These are phyloP conservation scores for Poecile atricapillus DNA, from an alignment of 2,113 vertebrate species.

Conservation along the genomic window DNA sequence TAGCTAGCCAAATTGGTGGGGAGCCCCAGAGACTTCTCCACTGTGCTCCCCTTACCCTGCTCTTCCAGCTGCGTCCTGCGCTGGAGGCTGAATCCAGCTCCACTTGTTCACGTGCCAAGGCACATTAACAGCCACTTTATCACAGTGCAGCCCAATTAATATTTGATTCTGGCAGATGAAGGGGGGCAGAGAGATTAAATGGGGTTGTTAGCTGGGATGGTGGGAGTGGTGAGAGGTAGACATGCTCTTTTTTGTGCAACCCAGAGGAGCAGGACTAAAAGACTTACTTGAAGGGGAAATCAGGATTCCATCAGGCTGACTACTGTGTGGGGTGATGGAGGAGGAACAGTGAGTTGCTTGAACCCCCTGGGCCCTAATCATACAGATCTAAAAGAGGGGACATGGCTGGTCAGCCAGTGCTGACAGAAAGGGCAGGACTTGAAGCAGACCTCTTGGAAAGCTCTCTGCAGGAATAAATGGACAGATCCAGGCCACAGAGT, in stretches of 20 bases:
- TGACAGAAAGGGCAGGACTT: neutral
- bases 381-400: neutral
- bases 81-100: neutral
- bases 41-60: neutral
- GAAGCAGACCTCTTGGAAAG: neutral
- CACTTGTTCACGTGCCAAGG: neutral
- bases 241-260: neutral
- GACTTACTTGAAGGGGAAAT: neutral
- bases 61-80: fast-evolving
- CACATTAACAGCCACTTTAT: neutral
- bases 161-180: slow-evolving; percentile 43
- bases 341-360: neutral
- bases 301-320: neutral
- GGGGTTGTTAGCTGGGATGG: neutral
- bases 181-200: slow-evolving; percentile 35
- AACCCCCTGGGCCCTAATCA: neutral
- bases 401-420: neutral
- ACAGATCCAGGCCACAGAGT: neutral
- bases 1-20: neutral
- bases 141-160: slow-evolving; percentile 17
- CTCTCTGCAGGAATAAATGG: neutral
- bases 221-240: neutral
- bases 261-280: neutral
- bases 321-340: neutral
- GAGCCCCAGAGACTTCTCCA: neutral